Percentiles rank a stretch among this genome's conserved stretches.
These are phyloP conservation scores for Odontocolon sp. DNA, from an alignment of 2,888 invertebrate species.

Conservation along the genomic window DNA sequence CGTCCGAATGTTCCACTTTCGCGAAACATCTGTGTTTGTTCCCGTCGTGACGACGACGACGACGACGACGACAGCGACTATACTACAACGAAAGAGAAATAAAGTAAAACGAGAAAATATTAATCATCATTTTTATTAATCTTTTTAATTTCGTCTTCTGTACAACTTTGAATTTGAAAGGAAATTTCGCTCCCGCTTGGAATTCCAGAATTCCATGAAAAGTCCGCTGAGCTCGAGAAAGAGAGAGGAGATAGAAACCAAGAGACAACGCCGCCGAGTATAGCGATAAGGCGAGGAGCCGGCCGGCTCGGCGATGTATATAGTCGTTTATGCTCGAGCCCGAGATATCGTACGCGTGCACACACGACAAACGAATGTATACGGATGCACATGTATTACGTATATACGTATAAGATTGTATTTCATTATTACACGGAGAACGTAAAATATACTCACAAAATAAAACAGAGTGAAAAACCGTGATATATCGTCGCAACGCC, in stretches of 20 bases:
- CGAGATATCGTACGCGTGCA: slow-evolving; percentile 29
- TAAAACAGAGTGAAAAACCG: neutral
- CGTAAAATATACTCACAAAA: neutral
- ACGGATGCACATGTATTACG: too few relatives aligned
- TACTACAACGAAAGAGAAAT: slow-evolving; percentile 11
- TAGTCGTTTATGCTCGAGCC: slow-evolving; percentile 3
- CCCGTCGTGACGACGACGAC: slow-evolving; percentile 40
- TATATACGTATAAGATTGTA: slow-evolving; percentile 36
- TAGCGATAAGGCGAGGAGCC: neutral
- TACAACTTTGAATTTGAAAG: too few relatives aligned
- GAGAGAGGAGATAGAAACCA: neutral
- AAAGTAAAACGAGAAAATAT: neutral
- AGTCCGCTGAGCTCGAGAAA: too few relatives aligned
- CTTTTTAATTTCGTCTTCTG: too few relatives aligned
- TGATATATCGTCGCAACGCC: neutral
- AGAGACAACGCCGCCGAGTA: neutral
- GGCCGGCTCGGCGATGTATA: slow-evolving; percentile 1
- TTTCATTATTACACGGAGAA: slow-evolving; percentile 18
- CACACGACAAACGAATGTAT: slow-evolving; percentile 38
- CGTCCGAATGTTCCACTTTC: neutral
- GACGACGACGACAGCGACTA: slow-evolving; percentile 55
- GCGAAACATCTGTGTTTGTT: slow-evolving; percentile 53
- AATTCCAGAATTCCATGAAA: too few relatives aligned
- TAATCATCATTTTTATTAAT: too few relatives aligned
- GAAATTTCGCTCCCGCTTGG: too few relatives aligned